Evolutionary conservation across 2,797 vertebrate species (phyloP).

Genomic region (Gallirallus australis): DNA sequence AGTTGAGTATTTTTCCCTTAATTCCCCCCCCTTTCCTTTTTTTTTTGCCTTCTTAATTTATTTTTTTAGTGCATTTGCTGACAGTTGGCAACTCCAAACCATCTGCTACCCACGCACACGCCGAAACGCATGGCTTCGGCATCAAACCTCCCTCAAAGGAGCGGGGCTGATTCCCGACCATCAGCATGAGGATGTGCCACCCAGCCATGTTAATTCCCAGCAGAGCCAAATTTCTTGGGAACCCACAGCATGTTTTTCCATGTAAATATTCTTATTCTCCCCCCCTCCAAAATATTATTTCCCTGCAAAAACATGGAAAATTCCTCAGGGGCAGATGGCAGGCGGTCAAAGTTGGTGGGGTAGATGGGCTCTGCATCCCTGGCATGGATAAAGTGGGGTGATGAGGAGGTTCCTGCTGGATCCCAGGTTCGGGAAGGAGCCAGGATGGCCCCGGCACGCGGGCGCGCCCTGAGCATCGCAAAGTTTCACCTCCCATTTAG

Average conservation of each 20-base stretch:
- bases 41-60: neutral
- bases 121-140: neutral
- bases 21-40: neutral
- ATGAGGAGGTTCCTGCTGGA: neutral
- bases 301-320: neutral
- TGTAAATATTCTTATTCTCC: too few species aligned
- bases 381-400: fast-evolving
- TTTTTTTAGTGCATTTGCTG: conserved; percentile 15
- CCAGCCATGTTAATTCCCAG: neutral
- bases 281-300: too few species aligned
- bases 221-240: neutral
- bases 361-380: neutral
- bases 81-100: conserved; percentile 45
- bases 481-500: conserved; percentile 79
- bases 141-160: neutral
- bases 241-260: too few species aligned
- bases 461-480: neutral
- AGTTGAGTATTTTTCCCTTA: neutral
- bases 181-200: neutral
- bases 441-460: fast-evolving
- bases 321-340: fast-evolving
- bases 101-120: neutral
- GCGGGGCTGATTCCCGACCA: neutral
- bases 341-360: neutral
- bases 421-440: fast-evolving